Evolutionary conservation across 2,888 invertebrate species (phyloP).

Genomic region (Coleophora flavipennella): DNA sequence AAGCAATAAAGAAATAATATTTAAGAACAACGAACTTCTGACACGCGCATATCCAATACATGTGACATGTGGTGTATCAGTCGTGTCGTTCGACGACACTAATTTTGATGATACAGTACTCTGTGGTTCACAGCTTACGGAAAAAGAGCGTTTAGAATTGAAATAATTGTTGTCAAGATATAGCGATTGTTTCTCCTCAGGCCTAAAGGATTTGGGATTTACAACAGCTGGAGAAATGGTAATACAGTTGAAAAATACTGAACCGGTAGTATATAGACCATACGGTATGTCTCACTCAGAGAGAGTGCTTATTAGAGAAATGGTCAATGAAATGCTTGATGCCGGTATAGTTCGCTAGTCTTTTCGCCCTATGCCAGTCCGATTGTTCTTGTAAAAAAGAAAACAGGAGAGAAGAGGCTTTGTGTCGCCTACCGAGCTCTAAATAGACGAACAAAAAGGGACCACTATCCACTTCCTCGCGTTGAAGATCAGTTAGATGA

Average conservation of each 20-base stretch:
- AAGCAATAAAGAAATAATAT: background rate
- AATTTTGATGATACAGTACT: conserved; percentile 12
- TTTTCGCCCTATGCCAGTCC: conserved; percentile 19
- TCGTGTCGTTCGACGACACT: too few species aligned
- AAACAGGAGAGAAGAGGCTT: conserved; percentile 9
- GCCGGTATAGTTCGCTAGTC: conserved; percentile 15
- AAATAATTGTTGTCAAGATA: conserved; percentile 13
- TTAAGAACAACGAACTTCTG: background rate
- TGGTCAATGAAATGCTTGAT: conserved; percentile 13
- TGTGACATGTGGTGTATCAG: too few species aligned
- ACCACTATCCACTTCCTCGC: conserved; percentile 18
- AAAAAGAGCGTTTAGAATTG: conserved; percentile 11
- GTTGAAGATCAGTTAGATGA: conserved; percentile 27
- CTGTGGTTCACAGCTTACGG: conserved; percentile 12
- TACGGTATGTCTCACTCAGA: conserved; percentile 11
- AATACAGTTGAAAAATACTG: conserved; percentile 9
- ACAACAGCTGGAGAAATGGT: conserved; percentile 10
- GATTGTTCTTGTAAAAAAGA: conserved; percentile 17
- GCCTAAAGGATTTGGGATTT: conserved; percentile 10
- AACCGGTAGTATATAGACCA: conserved; percentile 14
- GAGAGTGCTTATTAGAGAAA: conserved; percentile 7
- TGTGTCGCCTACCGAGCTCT: conserved; percentile 4
- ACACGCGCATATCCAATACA: too few species aligned
- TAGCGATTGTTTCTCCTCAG: too few species aligned
- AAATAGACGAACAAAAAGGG: conserved; percentile 9